Evolutionary conservation across 2,797 vertebrate species (phyloP).

Genomic region (Merluccius polli): DNA sequence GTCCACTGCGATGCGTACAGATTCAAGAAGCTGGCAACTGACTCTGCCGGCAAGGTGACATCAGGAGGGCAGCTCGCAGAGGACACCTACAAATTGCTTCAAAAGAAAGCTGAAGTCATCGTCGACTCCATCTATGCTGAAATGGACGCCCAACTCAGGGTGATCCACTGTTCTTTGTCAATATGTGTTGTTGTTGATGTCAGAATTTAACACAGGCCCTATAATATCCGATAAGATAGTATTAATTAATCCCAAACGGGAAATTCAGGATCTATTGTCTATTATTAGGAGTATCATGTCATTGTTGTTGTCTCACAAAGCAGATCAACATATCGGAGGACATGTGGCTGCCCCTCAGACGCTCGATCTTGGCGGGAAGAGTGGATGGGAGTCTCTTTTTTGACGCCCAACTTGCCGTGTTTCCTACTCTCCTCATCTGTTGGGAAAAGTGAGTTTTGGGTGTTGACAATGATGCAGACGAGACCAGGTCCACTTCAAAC

Average conservation of each 20-base stretch:
- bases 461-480: neutral
- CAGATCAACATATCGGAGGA: conserved; percentile 20
- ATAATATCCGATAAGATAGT: neutral
- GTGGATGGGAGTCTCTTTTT: no score
- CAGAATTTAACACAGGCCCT: neutral
- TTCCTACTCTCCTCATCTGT: conserved; percentile 26
- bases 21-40: no score
- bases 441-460: conserved; percentile 30
- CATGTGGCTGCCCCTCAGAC: conserved; percentile 15
- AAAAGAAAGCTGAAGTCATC: no score
- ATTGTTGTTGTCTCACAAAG: neutral
- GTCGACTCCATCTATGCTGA: no score
- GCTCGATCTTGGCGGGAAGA: conserved; percentile 1
- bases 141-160: no score
- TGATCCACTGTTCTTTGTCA: no score
- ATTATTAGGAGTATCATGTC: neutral
- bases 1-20: neutral
- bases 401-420: no score
- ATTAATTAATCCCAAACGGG: neutral
- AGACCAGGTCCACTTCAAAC: neutral
- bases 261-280: neutral
- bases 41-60: no score
- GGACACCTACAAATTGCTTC: no score
- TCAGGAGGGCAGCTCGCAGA: no score
- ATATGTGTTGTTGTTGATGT: neutral